Percentiles rank a stretch among this genome's conserved stretches.
Conservation (phyloP, 2,888 invertebrate species). For the Ariolimax columbianus region DNA sequence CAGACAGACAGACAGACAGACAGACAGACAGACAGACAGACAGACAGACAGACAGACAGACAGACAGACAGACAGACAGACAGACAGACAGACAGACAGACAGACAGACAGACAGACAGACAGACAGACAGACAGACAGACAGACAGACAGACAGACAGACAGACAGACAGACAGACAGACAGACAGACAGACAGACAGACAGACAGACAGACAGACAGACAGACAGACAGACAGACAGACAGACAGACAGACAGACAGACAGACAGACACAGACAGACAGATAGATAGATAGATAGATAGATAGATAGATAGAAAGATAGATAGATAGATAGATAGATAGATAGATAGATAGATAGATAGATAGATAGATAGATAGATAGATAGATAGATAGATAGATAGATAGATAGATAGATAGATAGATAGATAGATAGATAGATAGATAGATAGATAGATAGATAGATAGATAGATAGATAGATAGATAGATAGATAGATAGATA, state of each 20-base stretch:
- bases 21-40: too few species aligned
- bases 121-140: constrained; percentile 25
- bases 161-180: constrained; percentile 18
- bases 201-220: constrained; percentile 34
- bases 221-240: not conserved
- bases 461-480: constrained; percentile 8
- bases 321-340: constrained; percentile 14
- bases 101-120: constrained; percentile 14
- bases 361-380: constrained; percentile 2
- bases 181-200: constrained; percentile 27
- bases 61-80: constrained; percentile 15
- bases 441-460: constrained; percentile 8
- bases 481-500: constrained; percentile 8
- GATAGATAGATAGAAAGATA: constrained; percentile 12
- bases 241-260: not conserved
- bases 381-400: constrained; percentile 8
- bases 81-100: constrained; percentile 23
- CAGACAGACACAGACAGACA: not conserved
- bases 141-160: not conserved
- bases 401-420: constrained; percentile 8
- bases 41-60: constrained; percentile 13
- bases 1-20: too few species aligned
- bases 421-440: constrained; percentile 8
- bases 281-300: constrained; percentile 14
- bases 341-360: constrained; percentile 11